These are phyloP conservation scores for Microtus richardsoni DNA, from an alignment of 2,113 vertebrate genomes.

Conservation along the genomic window DNA sequence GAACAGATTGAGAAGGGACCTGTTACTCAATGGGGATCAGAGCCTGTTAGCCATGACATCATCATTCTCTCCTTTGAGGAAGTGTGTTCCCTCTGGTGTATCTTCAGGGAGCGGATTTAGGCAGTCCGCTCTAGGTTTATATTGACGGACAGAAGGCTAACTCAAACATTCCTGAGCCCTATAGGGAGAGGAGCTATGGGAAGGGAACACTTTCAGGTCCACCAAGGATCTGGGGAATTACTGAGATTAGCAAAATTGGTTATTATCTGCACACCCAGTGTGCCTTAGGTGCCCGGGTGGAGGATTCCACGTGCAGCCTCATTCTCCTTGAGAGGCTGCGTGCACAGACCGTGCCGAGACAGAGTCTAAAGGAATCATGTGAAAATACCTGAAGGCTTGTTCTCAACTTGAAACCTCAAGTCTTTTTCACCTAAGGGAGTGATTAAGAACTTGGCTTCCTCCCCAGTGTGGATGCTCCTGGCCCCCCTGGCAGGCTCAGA, in stretches of 20 bases:
- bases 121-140: background rate
- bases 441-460: conserved; percentile 61
- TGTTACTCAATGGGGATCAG: background rate
- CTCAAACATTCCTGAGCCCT: background rate
- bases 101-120: background rate
- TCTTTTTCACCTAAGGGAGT: conserved; percentile 36
- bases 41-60: background rate
- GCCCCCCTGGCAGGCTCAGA: background rate
- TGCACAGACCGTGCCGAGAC: conserved; percentile 31
- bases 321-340: background rate
- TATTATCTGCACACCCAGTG: conserved; percentile 70
- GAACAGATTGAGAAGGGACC: conserved; percentile 60
- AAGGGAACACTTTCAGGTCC: background rate
- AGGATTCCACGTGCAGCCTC: background rate
- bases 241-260: conserved; percentile 61
- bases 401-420: conserved; percentile 31
- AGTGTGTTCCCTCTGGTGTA: background rate
- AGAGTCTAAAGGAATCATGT: conserved; percentile 53
- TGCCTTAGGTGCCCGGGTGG: conserved; percentile 60
- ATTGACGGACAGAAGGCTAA: background rate
- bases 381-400: conserved; percentile 50
- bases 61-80: conserved; percentile 29
- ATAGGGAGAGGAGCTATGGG: background rate
- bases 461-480: background rate
- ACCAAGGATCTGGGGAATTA: conserved; percentile 42